A percentile compares a stretch with the other conserved stretches of the same genome.
phyloP scores from a whole-genome alignment of 2,113 vertebrate species.

The Pycnonotus jocosus region DNA sequence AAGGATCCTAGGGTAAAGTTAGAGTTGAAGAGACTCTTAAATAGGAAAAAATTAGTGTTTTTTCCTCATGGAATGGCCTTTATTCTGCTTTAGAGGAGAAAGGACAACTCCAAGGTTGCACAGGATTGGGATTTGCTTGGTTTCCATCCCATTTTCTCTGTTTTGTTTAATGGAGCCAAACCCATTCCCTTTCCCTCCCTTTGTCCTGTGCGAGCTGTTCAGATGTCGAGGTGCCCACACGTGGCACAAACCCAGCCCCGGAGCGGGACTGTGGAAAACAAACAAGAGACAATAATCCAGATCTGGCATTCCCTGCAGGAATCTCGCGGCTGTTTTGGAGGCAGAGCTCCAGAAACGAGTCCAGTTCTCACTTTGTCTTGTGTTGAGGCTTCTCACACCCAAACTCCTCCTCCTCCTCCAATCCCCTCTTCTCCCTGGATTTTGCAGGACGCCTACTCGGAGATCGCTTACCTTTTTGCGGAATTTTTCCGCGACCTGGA shows the following conservation, averaged over 20 bases:
- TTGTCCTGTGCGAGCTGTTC: background rate
- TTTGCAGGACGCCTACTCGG: slow-evolving; percentile 92
- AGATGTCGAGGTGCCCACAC: background rate
- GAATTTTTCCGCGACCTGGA: slow-evolving; percentile 98
- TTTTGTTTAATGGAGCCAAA: background rate
- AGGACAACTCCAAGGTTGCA: background rate
- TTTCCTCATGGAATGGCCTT: background rate
- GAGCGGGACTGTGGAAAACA: background rate
- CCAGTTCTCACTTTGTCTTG: background rate
- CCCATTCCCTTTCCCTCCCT: background rate
- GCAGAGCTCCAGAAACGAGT: background rate
- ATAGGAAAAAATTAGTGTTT: background rate
- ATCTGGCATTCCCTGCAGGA: background rate
- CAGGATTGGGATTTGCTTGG: background rate
- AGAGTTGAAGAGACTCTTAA: background rate
- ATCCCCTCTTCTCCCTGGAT: background rate
- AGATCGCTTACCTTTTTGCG: slow-evolving; percentile 97
- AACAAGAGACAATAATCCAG: background rate
- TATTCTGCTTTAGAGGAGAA: background rate
- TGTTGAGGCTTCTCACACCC: background rate
- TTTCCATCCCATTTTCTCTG: background rate
- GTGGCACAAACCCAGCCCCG: background rate
- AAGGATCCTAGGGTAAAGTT: background rate
- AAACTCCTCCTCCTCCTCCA: background rate
- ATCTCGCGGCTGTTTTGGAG: background rate